A percentile compares a stretch with the other conserved stretches of the same genome.
phyloP scores from a whole-genome alignment of 2,888 invertebrate species.

The Idaea dimidiata region DNA sequence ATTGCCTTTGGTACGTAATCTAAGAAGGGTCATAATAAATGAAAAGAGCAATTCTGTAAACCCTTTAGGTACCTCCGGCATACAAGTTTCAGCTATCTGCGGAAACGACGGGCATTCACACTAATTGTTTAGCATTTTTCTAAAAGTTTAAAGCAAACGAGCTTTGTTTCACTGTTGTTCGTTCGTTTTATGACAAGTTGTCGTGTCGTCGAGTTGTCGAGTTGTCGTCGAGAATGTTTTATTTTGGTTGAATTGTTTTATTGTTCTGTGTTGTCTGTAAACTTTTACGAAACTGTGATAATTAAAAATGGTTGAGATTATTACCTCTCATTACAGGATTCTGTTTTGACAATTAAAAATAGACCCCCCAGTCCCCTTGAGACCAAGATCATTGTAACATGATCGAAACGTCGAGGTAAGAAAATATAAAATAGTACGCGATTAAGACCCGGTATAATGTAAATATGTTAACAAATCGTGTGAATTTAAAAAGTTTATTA shows the following conservation, averaged over 20 bases:
- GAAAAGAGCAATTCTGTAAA: not conserved
- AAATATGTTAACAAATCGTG: too few relatives aligned
- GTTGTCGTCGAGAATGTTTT: slow-evolving; percentile 7
- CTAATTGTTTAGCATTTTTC: slow-evolving; percentile 24
- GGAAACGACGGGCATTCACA: slow-evolving; percentile 14
- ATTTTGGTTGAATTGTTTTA: slow-evolving; percentile 2
- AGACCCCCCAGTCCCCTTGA: too few relatives aligned
- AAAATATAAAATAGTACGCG: too few relatives aligned
- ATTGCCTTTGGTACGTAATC: too few relatives aligned
- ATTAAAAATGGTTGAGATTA: too few relatives aligned
- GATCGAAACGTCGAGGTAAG: too few relatives aligned
- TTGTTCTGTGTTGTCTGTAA: not conserved
- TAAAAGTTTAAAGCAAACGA: slow-evolving; percentile 19
- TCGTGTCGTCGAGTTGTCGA: slow-evolving; percentile 5
- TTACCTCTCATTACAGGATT: too few relatives aligned
- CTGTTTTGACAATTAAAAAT: too few relatives aligned
- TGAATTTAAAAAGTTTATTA: too few relatives aligned
- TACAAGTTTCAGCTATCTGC: slow-evolving; percentile 11
- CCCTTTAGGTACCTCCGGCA: not conserved
- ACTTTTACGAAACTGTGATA: not conserved
- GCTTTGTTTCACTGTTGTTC: slow-evolving; percentile 17
- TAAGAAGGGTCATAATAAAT: not conserved
- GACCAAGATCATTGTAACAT: too few relatives aligned
- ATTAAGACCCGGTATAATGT: too few relatives aligned
- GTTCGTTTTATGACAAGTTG: slow-evolving; percentile 10